Base-by-base conservation (phyloP, 2,797 vertebrate genomes). In the Xyrichtys novacula region DNA sequence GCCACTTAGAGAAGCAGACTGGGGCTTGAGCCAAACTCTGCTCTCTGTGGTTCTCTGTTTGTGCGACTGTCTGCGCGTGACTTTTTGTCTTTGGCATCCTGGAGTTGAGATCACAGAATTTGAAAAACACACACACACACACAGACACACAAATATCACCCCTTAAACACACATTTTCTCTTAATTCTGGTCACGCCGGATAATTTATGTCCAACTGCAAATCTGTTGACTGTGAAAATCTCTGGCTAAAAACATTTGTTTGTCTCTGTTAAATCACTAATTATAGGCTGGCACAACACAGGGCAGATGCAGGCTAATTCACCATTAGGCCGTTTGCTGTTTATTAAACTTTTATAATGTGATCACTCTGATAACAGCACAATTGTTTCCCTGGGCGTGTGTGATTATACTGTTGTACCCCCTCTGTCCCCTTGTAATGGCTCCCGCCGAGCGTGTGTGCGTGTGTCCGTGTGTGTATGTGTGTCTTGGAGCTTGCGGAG, bases 381-480 rank as follows among this genome's bases (percentile, higher is more conserved):
- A 93, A 92, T 90, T 89, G 88, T 91, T 93, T 93, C 92, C 91
- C 89, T 91, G 90, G 90, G 90, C 91, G 76, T 91, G 91, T 94
- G 91, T 88, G 83, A 91, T 94, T 92, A 95, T 90, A 86, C 87
- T 69, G 85, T 91, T 89, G 92, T 84, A 84, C 83, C 85, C 85
- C 89, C 88, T 89, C 90, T 81, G 90, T 92, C 90, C 88, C 80
- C 84, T 84, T 89, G 85, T 93, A 94, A 94, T 93, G 82, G 87
- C 83, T 88, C 86, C 88, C 63, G 68, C 76, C 61, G 81, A 64
- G 86, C 38, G 71, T 63, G 58, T 78, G 78, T 73, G 66, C 71
- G 43, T 53, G n/a, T 60, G 57, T 71, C 40, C 28, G 44, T 49
- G 48, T 25, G 17, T 44, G 52, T 76, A 59, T 58, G 85, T 77